These are phyloP conservation scores for Morpho deidamia DNA, from an alignment of 2,888 invertebrate species.

Conservation along the genomic window DNA sequence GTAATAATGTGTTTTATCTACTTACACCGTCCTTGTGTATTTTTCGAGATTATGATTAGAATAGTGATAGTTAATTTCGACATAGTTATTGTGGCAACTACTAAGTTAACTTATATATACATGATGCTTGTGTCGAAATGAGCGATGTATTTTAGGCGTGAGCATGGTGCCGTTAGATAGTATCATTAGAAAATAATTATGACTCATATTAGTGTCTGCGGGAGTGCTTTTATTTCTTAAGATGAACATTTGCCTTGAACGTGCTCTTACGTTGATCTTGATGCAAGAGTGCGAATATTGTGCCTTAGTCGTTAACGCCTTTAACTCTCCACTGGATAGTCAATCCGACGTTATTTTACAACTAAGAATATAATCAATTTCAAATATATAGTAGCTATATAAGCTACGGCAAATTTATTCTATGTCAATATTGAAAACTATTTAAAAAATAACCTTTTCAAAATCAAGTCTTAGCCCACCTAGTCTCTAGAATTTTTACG, in stretches of 20 bases:
- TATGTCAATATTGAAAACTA: conserved; percentile 1
- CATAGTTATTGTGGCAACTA: conserved; percentile 62
- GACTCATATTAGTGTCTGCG: conserved; percentile 18
- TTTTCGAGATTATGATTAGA: conserved; percentile 72
- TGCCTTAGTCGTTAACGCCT: conserved; percentile 19
- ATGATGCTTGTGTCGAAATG: conserved; percentile 38
- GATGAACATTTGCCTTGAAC: conserved; percentile 12
- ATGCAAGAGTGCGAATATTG: conserved; percentile 29
- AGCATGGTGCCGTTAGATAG: conserved; percentile 52
- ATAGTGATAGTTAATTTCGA: conserved; percentile 61
- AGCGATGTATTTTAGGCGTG: conserved; percentile 43
- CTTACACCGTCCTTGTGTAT: conserved; percentile 77
- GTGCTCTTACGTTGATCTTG: conserved; percentile 20
- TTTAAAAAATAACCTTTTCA: conserved; percentile 23
- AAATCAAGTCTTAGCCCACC: conserved; percentile 60
- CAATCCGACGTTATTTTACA: background rate
- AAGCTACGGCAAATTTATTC: background rate
- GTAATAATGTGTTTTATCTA: conserved; percentile 65
- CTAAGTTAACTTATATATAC: conserved; percentile 38
- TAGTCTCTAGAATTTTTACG: conserved; percentile 67
- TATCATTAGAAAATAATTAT: conserved; percentile 38
- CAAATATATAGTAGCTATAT: conserved; percentile 8
- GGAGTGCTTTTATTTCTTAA: conserved; percentile 16
- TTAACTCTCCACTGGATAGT: background rate
- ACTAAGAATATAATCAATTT: conserved; percentile 11